Conservation (phyloP, 1,140 invertebrate species). For the Calliopsis andreniformis region DNA sequence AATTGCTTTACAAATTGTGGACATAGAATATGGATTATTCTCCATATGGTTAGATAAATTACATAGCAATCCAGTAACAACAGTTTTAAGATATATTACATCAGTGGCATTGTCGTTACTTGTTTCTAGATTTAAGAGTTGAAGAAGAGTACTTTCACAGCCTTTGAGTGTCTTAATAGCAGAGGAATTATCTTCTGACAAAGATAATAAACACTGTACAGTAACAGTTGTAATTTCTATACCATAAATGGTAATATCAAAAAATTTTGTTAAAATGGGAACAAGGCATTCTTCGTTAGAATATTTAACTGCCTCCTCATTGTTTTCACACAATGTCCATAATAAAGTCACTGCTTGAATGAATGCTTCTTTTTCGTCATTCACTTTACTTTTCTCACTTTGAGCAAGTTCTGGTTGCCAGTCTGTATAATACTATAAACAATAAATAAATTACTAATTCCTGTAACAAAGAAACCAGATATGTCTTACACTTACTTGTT, state of each 20-base stretch:
- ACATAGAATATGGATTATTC: constrained; percentile 71
- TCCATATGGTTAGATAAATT: constrained; percentile 79
- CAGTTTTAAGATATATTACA: constrained; percentile 81
- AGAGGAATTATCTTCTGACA: constrained; percentile 85
- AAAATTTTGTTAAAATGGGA: constrained; percentile 84
- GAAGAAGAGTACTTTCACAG: constrained; percentile 78
- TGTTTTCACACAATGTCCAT: constrained; percentile 87
- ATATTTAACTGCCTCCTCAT: constrained; percentile 85
- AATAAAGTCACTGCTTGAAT: constrained; percentile 85
- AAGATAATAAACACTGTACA: constrained; percentile 85
- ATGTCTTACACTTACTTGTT: constrained; percentile 80
- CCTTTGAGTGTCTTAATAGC: constrained; percentile 81
- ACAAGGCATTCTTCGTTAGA: constrained; percentile 86
- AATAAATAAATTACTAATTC: constrained; percentile 6
- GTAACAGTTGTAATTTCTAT: constrained; percentile 83
- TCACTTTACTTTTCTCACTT: constrained; percentile 77
- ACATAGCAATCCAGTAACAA: constrained; percentile 82
- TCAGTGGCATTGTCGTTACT: constrained; percentile 74
- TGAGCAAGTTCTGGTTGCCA: constrained; percentile 68
- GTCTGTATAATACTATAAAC: constrained; percentile 65
- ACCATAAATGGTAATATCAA: constrained; percentile 84
- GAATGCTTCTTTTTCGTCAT: constrained; percentile 85
- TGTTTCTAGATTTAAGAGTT: constrained; percentile 74
- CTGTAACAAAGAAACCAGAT: not conserved
- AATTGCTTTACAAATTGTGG: constrained; percentile 74